Conservation (phyloP, 1,140 invertebrate species). For the Drosophila subobscura region DNA sequence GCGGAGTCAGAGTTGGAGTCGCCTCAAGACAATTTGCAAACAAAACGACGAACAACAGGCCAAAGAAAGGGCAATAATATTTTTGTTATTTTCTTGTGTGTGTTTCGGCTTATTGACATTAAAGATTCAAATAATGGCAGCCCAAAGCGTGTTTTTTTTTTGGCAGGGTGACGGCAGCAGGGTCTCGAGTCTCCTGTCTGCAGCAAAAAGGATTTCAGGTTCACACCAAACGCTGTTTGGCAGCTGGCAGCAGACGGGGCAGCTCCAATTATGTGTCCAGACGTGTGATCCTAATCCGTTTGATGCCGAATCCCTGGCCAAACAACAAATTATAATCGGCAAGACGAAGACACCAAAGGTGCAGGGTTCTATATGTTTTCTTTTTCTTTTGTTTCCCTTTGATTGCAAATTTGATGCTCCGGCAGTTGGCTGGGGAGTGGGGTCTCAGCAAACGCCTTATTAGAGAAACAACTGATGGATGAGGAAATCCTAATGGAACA, state of each 20-base stretch:
- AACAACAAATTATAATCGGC: slow-evolving; percentile 74
- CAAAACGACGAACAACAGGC: background rate
- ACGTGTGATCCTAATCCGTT: slow-evolving; percentile 69
- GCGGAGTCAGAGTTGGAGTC: slow-evolving; percentile 1
- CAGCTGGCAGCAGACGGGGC: slow-evolving; percentile 14
- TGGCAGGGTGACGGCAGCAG: background rate
- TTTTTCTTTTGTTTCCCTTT: too few species aligned
- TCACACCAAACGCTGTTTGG: slow-evolving; percentile 52
- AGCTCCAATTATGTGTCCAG: slow-evolving; percentile 61
- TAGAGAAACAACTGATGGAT: too few species aligned
- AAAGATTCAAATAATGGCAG: slow-evolving; percentile 72
- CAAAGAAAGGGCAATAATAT: slow-evolving; percentile 28
- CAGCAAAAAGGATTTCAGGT: slow-evolving; percentile 58
- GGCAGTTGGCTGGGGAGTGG: too few species aligned
- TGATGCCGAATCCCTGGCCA: slow-evolving; percentile 46
- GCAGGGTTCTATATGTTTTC: background rate
- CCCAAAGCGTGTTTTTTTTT: background rate
- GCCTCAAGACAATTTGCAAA: slow-evolving; percentile 54
- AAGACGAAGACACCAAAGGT: slow-evolving; percentile 18
- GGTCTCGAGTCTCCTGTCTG: slow-evolving; percentile 37
- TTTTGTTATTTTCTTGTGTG: slow-evolving; percentile 21
- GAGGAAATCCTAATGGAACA: too few species aligned
- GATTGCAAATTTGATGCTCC: too few species aligned
- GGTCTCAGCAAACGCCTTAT: too few species aligned
- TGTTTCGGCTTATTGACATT: slow-evolving; percentile 69